Base-by-base conservation (phyloP, 2,113 vertebrate species). In the Numenius arquata region DNA sequence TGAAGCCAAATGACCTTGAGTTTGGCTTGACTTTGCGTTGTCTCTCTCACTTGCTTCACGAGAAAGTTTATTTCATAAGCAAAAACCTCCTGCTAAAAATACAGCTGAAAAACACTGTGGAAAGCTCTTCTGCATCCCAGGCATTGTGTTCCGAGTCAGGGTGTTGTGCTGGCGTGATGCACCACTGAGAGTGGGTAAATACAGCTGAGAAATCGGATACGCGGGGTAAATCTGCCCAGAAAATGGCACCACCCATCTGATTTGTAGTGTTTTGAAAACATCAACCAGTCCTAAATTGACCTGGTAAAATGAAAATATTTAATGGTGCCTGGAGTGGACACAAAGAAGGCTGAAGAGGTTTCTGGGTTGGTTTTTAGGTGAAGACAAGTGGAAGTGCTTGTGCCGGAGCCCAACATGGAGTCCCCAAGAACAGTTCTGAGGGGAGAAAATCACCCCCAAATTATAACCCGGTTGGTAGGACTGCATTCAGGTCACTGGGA, bases 41-140 rank as follows among this genome's bases (percentile, higher is more conserved):
- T 91, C 66, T 89, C 67, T 70, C 83, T 70, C 41, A 2, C 20
- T 77, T 34, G 56, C 79, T 89, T 86, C 62, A 59, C 36, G 48
- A 97, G 83, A 71, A 55, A 91, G 95, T 94, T 97, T 97, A 96
- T 95, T 97, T 86, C 91, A 78, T 96, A 98, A 98, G 95, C 96
- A 97, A 94, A 97, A 95, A 8, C 71, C 94, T 96, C 52, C 89
- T 89, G 73, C 59, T 85, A 63, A 95, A 97, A 98, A 98, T 74
- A 98, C 98, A 98, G 97, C 97, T 98, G 97, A 87, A 59, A 65
- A 86, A 40, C 7, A 20, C 38, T 5, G 2, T 2, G 50, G 77
- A 61, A 82, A 53, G 23, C 70, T 53, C 58, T 43, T 32, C 48
- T 23, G 58, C 62, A 40, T 14, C 59, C 45, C 43, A 6, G 71